Base-by-base conservation (phyloP, 2,888 invertebrate species). In the Steinernema carpocapsae region DNA sequence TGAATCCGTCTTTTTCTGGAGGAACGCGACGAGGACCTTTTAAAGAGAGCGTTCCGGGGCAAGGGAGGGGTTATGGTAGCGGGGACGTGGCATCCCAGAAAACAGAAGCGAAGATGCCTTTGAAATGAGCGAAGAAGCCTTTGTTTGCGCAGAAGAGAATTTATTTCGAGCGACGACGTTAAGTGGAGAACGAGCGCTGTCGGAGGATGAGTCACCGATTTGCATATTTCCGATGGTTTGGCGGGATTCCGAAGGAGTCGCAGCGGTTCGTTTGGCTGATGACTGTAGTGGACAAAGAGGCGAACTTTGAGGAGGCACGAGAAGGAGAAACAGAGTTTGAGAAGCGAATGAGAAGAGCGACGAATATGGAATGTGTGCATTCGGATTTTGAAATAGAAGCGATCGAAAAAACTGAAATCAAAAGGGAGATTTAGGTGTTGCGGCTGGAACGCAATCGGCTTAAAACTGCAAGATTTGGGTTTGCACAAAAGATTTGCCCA, bases 201-300 rank as follows among this genome's bases (percentile, higher is more conserved):
- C 48, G 48, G 64, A 6, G 32, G 32, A 10, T 64, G 64, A 64
- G 32, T 64, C 64, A 64, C 32, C 29, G 26, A 64, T 64, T 64
- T 64, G 64, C 64, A 64, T 64, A 64, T 32, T 26, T 29, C 29
- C 64, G 64, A 37, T 29, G 32, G 12, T 64, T 29, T 64, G 32
- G 37, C 37, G 10, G 29, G 64, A 64, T 64, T 64, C 64, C 64
- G 26, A 29, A 32, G 64, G 37, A 32, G 64, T 64, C 64, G 64
- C 17, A 6, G 37, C 17, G 7, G 32, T 6, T 1, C 3, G 17
- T 6, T 6, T 3, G 37, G 37, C 37, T n/a, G n/a, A n/a, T n/a
- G 24, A 52, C 24, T 52, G 52, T 22, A 52, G 24, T 6, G 3
- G 37, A 10, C 4, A 37, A 37, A 37, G 37, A 37, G n/a, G n/a